Evolutionary conservation across 2,113 vertebrate genomes (phyloP), one percentile per base, ranked within the genome.

Genomic region (Neogale vison): DNA sequence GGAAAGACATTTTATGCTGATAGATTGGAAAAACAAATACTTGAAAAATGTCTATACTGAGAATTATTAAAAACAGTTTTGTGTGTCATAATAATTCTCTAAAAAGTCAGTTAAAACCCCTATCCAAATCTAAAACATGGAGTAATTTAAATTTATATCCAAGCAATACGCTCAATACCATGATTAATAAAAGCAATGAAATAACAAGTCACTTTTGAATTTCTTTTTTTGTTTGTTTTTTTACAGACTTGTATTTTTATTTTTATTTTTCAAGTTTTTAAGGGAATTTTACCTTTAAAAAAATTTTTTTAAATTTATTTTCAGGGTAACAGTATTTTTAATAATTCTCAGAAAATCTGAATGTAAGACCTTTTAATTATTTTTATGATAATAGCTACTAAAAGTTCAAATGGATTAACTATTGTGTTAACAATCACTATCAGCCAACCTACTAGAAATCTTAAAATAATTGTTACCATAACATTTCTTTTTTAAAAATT

Each of bases 341-440:
- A 83, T 55, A 89, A 77, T 83, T 86, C 14, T 18, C 26, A 91
- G 52, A 97, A 97, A 96, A 95, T 85, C 18, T 82, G 69, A 95
- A 81, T 67, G 52, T 94, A 85, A 90, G 55, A 1, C 10, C 21
- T 29, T 57, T 83, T 92, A 92, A 29, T 96, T 96, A 95, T 92
- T 96, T 97, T 96, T 82, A 80, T 93, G 67, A 4, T 82, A 86
- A 87, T 85, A 81, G 31, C 17, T 96, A 18, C 39, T 74, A 47
- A 94, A 95, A 91, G 95, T 55, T 47, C 8, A 93, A 67, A 91
- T 90, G 21, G 31, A 93, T 79, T 96, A 96, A 85, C 29, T 88
- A 72, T 85, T 88, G 5, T 77, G 4, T 95, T 96, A 95, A 74
- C 36, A 93, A 34, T 74, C 42, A 76, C 6, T 71, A 85, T 61